phyloP scores from a whole-genome alignment of 2,113 vertebrate species.

The Ceuthmochares aereus region DNA sequence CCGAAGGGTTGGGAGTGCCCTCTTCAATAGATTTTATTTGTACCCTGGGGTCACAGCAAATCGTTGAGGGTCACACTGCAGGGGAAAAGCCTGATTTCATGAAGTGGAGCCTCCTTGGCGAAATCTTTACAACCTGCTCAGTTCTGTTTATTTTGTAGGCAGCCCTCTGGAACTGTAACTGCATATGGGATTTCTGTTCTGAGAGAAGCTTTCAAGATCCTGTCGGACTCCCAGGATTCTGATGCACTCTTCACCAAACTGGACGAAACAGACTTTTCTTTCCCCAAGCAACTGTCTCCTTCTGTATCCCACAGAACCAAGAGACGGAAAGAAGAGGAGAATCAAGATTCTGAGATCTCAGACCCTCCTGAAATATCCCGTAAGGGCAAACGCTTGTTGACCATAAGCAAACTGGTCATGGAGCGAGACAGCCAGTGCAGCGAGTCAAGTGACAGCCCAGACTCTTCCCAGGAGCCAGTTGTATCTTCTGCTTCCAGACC shows the following conservation, averaged over 20 bases:
- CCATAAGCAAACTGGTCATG: constrained; percentile 78
- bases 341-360: constrained; percentile 3
- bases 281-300: constrained; percentile 64
- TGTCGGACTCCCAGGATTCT: constrained; percentile 66
- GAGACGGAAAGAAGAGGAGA: constrained; percentile 39
- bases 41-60: background rate
- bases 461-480: constrained; percentile 42
- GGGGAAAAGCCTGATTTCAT: background rate
- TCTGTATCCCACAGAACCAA: constrained; percentile 75
- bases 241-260: constrained; percentile 75
- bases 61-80: background rate
- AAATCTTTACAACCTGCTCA: background rate
- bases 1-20: background rate
- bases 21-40: accelerated
- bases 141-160: constrained; percentile 69
- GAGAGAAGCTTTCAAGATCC: constrained; percentile 78
- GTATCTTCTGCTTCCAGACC: constrained; percentile 51
- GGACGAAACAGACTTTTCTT: constrained; percentile 79
- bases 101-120: background rate
- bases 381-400: constrained; percentile 47
- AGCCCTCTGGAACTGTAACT: constrained; percentile 36
- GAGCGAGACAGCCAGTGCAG: constrained; percentile 77
- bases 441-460: constrained; percentile 25
- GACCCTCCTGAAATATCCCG: background rate
- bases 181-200: constrained; percentile 73